These are phyloP conservation scores for Drosophila kuntzei DNA, from an alignment of 2,888 invertebrate genomes.

Conservation along the genomic window DNA sequence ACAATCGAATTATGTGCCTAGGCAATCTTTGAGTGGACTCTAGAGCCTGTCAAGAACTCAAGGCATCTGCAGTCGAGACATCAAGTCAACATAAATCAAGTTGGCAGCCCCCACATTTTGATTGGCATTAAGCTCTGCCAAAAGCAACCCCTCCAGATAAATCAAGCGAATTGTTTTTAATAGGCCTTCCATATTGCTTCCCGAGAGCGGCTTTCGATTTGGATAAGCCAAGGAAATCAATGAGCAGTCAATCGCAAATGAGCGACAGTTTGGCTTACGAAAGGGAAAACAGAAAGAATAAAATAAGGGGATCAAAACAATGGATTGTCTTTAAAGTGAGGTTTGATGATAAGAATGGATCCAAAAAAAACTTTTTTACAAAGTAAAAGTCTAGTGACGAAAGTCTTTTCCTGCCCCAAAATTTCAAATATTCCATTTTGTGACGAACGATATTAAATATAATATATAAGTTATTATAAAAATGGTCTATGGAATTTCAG, in stretches of 20 bases:
- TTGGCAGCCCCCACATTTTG: constrained; percentile 30
- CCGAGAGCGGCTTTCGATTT: constrained; percentile 7
- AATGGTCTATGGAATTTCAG: no score
- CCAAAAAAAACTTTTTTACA: no score
- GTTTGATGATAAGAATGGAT: no score
- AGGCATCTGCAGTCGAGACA: constrained; percentile 6
- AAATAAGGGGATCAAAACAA: neutral
- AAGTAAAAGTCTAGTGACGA: no score
- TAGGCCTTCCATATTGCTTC: constrained; percentile 26
- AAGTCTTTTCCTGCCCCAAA: no score
- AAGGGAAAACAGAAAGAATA: no score
- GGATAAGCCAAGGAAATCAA: constrained; percentile 33
- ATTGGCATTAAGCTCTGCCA: constrained; percentile 54
- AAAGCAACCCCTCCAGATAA: constrained; percentile 31
- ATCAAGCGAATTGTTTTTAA: constrained; percentile 61
- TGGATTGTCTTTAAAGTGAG: neutral
- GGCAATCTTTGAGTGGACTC: constrained; percentile 30
- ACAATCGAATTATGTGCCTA: constrained; percentile 53
- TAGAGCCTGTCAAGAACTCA: neutral
- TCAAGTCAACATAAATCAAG: constrained; percentile 23
- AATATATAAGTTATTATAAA: no score
- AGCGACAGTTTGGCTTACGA: constrained; percentile 10
- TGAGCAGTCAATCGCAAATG: constrained; percentile 29
- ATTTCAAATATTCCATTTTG: no score
- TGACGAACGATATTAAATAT: no score